These are phyloP conservation scores for Nycteola revayana DNA, from an alignment of 2,888 invertebrate genomes.

Conservation along the genomic window DNA sequence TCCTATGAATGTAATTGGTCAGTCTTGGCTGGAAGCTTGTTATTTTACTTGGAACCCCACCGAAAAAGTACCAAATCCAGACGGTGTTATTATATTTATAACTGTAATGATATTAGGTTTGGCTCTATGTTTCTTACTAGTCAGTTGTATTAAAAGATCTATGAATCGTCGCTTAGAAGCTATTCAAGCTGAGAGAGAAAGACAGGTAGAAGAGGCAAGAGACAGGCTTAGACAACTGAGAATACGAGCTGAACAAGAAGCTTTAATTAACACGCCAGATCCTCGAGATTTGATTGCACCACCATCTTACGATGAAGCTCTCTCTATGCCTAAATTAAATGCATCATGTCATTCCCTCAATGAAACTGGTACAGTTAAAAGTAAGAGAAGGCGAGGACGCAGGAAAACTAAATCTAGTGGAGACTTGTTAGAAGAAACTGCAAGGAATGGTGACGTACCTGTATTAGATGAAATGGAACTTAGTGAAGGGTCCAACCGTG, in stretches of 20 bases:
- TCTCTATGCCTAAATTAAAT: conserved; percentile 87
- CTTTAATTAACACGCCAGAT: conserved; percentile 84
- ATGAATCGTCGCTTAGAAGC: conserved; percentile 77
- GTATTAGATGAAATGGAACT: conserved; percentile 58
- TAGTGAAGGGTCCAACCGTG: conserved; percentile 44
- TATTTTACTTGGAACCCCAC: conserved; percentile 82
- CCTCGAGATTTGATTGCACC: conserved; percentile 86
- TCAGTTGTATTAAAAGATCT: conserved; percentile 78
- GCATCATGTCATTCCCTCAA: conserved; percentile 81
- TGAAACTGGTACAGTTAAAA: conserved; percentile 68
- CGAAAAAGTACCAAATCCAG: conserved; percentile 57
- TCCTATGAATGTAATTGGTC: conserved; percentile 83
- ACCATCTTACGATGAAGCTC: conserved; percentile 89
- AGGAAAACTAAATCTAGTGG: conserved; percentile 79
- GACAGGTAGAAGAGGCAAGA: conserved; percentile 81
- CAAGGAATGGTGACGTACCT: conserved; percentile 62
- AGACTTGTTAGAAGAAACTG: conserved; percentile 73
- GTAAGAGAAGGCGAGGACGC: conserved; percentile 60
- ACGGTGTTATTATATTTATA: conserved; percentile 83
- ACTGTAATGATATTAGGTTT: conserved; percentile 79
- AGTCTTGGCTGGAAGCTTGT: conserved; percentile 87
- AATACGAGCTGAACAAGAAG: conserved; percentile 77
- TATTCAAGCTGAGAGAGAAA: conserved; percentile 76
- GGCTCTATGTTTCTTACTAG: conserved; percentile 75
- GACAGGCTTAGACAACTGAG: conserved; percentile 80